phyloP scores from a whole-genome alignment of 2,888 invertebrate genomes.

The Eupeodes latifasciatus region DNA sequence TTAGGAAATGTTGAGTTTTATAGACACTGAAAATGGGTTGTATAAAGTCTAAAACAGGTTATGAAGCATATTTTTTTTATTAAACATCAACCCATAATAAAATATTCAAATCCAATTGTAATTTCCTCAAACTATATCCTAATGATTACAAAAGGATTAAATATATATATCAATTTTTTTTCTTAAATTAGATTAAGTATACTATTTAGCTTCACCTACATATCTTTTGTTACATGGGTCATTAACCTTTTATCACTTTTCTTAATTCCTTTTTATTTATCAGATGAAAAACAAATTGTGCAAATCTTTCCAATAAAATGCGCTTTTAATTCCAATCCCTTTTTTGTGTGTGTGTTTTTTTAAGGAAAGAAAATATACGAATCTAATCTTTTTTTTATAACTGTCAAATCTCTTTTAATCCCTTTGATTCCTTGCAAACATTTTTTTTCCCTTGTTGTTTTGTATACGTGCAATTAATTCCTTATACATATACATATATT shows the following conservation, averaged over 20 bases:
- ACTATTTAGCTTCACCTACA: background rate
- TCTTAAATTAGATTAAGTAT: background rate
- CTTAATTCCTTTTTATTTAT: conserved; percentile 11
- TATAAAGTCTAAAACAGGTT: no score
- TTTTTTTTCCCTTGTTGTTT: conserved; percentile 13
- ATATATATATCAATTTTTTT: background rate
- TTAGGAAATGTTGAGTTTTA: no score
- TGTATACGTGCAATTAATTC: conserved; percentile 50
- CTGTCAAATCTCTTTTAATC: conserved; percentile 28
- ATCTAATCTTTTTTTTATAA: conserved; percentile 19
- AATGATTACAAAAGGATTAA: no score
- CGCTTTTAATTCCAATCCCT: conserved; percentile 20
- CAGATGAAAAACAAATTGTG: conserved; percentile 21
- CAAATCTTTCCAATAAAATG: conserved; percentile 38
- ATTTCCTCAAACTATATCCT: no score
- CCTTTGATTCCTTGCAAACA: conserved; percentile 37
- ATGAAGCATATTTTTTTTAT: no score
- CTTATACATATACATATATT: background rate
- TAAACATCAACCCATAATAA: no score
- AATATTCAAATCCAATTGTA: no score
- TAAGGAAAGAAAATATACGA: conserved; percentile 2
- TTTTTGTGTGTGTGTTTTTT: background rate
- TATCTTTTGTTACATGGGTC: conserved; percentile 18
- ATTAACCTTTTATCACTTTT: conserved; percentile 24
- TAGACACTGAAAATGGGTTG: no score